Base-by-base conservation (phyloP, 2,797 vertebrate genomes). In the Aplochiton taeniatus region DNA sequence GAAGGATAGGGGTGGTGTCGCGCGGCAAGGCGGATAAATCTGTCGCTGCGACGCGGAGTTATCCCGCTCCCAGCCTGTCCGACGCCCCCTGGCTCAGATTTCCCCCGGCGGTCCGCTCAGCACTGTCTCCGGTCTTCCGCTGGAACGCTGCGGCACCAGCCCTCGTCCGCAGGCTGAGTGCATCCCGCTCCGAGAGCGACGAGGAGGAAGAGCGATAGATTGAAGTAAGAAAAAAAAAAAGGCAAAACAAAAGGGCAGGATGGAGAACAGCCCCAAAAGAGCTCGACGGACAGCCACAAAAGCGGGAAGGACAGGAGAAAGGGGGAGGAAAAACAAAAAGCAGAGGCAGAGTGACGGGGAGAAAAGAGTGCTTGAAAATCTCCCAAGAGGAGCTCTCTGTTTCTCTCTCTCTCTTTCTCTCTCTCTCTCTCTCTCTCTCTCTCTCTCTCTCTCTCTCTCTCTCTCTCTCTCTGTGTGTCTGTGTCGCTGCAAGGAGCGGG, bases 81-180 rank as follows among this genome's bases (percentile, higher is more conserved):
- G 61, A 4, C 76, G 71, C 17, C 17, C 57, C 72, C 57, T 72
- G 80, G 85, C 87, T 89, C 84, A 81, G 81, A 80, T 89, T 87
- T 82, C 84, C 79, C 82, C 82, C 63, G 84, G 81, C 83, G 78
- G 85, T 88, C 82, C 78, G 70, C 84, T 87, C 84, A 84, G 60
- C 47, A 41, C 19, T 51, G n/a, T 9, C 45, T 61, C 48, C 31
- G 7, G 82, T 75, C 68, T 71, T 79, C 83, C 67, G 72, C 74
- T 68, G 74, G 67, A 68, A 42, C 57, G 62, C 71, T 51, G 78
- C 81, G 8, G 10, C 81, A 70, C 52, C 18, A 42, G 42, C 54
- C 17, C 82, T 73, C 71, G 44, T 84, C 67, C 74, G 70, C 66
- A 62, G 68, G 68, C 59, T 81, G 31, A 31, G 3, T 31, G 2